A percentile compares a stretch with the other conserved stretches of the same genome.
Evolutionary conservation across 2,113 vertebrate genomes (phyloP).

Genomic region (Dicrurus megarhynchus): DNA sequence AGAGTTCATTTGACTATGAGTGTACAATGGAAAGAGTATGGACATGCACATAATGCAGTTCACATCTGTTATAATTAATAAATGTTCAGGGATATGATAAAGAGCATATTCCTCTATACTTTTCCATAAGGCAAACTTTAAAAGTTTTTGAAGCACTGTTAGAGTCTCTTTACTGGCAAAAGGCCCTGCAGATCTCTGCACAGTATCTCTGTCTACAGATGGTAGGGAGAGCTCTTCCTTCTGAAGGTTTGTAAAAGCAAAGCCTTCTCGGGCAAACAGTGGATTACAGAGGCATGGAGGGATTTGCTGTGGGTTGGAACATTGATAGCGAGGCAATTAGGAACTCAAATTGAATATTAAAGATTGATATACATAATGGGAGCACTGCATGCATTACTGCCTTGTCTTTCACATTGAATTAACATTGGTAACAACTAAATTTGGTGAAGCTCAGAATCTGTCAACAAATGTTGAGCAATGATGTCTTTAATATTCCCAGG

Average conservation of each 20-base stretch:
- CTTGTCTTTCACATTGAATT: constrained; percentile 63
- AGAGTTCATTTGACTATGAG: neutral
- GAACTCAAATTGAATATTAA: constrained; percentile 67
- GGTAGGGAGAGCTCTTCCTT: neutral
- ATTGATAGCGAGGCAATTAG: constrained; percentile 58
- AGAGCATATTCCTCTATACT: neutral
- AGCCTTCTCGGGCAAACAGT: neutral
- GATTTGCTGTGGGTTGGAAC: constrained; percentile 58
- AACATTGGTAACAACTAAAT: constrained; percentile 65
- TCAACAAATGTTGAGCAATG: constrained; percentile 76
- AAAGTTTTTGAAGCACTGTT: neutral
- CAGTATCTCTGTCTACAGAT: neutral
- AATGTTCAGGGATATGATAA: neutral
- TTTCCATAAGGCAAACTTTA: neutral
- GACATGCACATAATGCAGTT: neutral
- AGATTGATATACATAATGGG: constrained; percentile 53
- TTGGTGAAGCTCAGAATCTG: constrained; percentile 70
- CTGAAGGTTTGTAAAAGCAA: constrained; percentile 10
- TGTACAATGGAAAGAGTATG: neutral
- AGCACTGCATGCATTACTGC: constrained; percentile 65
- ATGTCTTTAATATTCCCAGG: constrained; percentile 80
- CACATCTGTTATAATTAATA: neutral
- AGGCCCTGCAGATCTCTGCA: neutral
- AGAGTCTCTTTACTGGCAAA: neutral
- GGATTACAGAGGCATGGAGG: constrained; percentile 50